phyloP scores from a whole-genome alignment of 2,797 vertebrate species.

The Selene dorsalis region DNA sequence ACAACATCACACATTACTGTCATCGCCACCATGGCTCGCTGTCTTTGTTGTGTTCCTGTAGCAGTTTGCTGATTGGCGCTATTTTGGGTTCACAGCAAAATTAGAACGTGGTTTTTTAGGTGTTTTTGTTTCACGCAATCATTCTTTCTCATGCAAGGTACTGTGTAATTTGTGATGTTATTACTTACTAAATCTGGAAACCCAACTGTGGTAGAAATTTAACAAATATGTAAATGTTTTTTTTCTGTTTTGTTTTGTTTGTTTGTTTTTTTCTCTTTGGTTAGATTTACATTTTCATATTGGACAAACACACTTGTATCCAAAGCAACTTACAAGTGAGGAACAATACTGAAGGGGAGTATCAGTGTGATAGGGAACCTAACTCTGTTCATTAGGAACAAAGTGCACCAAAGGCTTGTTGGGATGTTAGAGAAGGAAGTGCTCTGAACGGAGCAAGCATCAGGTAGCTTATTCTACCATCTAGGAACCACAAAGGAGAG shows the following conservation, averaged over 20 bases:
- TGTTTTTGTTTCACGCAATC: background rate
- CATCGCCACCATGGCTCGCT: constrained; percentile 30
- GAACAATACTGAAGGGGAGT: too few relatives aligned
- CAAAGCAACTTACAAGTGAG: too few relatives aligned
- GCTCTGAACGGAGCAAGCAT: too few relatives aligned
- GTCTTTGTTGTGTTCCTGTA: constrained; percentile 26
- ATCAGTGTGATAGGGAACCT: too few relatives aligned
- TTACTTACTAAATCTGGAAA: background rate
- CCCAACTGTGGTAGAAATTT: background rate
- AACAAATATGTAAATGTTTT: background rate
- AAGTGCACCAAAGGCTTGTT: too few relatives aligned
- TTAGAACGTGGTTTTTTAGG: background rate
- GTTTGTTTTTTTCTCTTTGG: background rate
- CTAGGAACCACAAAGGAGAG: too few relatives aligned
- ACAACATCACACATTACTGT: constrained; percentile 54
- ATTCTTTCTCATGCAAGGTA: background rate
- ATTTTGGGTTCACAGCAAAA: constrained; percentile 23
- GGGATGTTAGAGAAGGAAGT: too few relatives aligned
- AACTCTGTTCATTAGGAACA: too few relatives aligned
- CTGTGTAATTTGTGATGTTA: background rate
- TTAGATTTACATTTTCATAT: too few relatives aligned
- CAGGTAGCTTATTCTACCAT: too few relatives aligned
- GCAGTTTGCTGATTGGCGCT: constrained; percentile 21
- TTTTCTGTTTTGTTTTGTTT: background rate
- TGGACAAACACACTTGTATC: too few relatives aligned